Evolutionary conservation across 2,113 vertebrate species (phyloP).

Genomic region (Globicephala melas): DNA sequence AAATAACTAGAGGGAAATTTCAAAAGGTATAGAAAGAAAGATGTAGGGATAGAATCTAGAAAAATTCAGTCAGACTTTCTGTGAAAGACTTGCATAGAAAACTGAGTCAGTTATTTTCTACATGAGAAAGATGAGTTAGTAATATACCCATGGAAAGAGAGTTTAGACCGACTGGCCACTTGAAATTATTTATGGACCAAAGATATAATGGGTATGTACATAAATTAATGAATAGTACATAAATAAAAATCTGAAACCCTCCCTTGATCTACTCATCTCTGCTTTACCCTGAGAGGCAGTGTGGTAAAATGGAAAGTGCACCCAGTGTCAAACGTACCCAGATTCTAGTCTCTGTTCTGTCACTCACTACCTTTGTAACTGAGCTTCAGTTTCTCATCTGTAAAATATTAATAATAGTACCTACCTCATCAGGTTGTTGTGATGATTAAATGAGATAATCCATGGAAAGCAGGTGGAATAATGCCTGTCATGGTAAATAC

Average conservation of each 20-base stretch:
- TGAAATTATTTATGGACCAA: background rate
- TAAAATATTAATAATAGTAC: background rate
- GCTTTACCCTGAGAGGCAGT: background rate
- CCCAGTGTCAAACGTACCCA: background rate
- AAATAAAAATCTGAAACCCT: background rate
- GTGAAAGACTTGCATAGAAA: background rate
- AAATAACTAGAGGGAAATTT: background rate
- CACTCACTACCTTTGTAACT: background rate
- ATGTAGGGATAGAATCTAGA: background rate
- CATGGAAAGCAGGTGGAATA: background rate
- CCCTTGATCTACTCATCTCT: background rate
- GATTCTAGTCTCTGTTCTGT: background rate
- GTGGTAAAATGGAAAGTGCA: background rate
- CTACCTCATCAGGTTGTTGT: background rate
- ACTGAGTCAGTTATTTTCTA: background rate
- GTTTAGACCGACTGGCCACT: background rate
- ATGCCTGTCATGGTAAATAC: background rate
- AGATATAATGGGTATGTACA: background rate
- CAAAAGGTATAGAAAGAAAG: background rate
- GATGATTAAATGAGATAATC: background rate
- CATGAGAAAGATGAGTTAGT: background rate
- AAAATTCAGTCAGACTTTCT: background rate
- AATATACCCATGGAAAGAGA: background rate
- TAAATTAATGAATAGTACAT: background rate
- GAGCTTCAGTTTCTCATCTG: background rate